Percentiles rank a stretch among this genome's conserved stretches.
Evolutionary conservation across 2,888 invertebrate species (phyloP).

Genomic region (Synergus itoensis): DNA sequence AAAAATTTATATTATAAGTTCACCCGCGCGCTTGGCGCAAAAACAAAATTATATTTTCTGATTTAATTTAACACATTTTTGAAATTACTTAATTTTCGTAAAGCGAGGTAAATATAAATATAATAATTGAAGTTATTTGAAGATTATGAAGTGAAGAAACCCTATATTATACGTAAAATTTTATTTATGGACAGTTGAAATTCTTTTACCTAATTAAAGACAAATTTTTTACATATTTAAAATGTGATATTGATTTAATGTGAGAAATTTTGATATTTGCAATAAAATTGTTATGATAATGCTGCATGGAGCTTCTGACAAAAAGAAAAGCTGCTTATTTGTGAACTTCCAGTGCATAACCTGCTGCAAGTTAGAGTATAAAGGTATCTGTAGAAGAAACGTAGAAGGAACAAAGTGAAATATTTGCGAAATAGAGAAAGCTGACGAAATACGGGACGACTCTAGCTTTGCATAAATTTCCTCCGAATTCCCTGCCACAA

Average conservation of each 20-base stretch:
- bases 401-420: slow-evolving; percentile 37
- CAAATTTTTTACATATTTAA: no score
- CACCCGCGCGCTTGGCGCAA: no score
- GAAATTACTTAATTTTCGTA: no score
- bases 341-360: slow-evolving; percentile 32
- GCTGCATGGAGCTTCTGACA: slow-evolving; percentile 2
- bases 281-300: slow-evolving; percentile 7
- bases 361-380: slow-evolving; percentile 33
- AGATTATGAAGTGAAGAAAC: no score
- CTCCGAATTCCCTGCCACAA: slow-evolving; percentile 32
- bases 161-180: no score
- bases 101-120: no score
- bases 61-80: no score
- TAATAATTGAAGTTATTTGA: no score
- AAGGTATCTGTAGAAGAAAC: slow-evolving; percentile 3
- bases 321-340: slow-evolving; percentile 24
- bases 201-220: no score
- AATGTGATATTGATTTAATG: neutral
- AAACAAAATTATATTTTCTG: no score
- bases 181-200: no score
- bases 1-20: no score
- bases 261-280: slow-evolving; percentile 19
- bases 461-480: slow-evolving; percentile 39
- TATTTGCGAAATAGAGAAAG: slow-evolving; percentile 37
- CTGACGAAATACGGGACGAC: slow-evolving; percentile 32